These are phyloP conservation scores for Drosophila kanapiae DNA, from an alignment of 1,140 invertebrate genomes.

Conservation along the genomic window DNA sequence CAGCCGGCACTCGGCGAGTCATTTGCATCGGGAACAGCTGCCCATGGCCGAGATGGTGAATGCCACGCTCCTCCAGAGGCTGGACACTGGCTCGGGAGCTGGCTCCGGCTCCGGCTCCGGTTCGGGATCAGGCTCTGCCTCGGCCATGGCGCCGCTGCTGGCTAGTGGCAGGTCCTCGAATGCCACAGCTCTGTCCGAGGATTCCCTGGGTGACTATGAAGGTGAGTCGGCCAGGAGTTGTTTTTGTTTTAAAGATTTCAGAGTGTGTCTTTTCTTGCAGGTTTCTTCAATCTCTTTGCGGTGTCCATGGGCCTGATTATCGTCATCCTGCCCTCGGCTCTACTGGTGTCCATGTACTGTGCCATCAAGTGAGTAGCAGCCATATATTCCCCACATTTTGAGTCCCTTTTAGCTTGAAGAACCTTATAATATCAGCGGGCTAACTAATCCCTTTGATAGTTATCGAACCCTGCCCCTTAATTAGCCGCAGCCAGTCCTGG, in stretches of 20 bases:
- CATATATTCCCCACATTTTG: neutral
- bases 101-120: neutral
- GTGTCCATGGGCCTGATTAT: constrained; percentile 74
- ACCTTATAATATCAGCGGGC: too few species aligned
- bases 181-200: constrained; percentile 63
- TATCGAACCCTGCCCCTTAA: neutral
- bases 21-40: constrained; percentile 75
- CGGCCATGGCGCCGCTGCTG: constrained; percentile 63
- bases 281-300: constrained; percentile 68
- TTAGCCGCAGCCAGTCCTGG: neutral
- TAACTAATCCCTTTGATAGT: neutral
- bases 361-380: constrained; percentile 65
- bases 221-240: constrained; percentile 41
- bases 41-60: constrained; percentile 68
- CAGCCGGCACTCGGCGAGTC: constrained; percentile 30
- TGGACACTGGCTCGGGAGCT: constrained; percentile 5
- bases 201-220: constrained; percentile 55
- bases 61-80: constrained; percentile 60
- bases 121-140: constrained; percentile 28
- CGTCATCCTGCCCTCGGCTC: constrained; percentile 69
- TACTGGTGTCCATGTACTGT: constrained; percentile 72
- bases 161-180: constrained; percentile 50
- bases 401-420: neutral
- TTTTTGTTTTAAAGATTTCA: neutral
- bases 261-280: constrained; percentile 19